Evolutionary conservation across 2,113 vertebrate species (phyloP).

Genomic region (Eptatretus burgeri): DNA sequence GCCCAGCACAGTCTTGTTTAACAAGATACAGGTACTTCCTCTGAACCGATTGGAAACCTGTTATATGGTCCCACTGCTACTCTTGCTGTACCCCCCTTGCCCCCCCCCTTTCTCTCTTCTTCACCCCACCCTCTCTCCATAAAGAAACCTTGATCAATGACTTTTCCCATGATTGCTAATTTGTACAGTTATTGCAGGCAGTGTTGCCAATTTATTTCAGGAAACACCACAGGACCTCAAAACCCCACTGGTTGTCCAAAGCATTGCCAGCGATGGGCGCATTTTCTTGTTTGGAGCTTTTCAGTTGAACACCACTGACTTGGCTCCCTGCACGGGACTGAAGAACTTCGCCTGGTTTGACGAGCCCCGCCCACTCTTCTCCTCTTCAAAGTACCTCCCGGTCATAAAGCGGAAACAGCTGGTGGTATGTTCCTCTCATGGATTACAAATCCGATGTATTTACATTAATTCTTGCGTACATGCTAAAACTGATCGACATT

Average conservation of each 20-base stretch:
- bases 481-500: too few relatives aligned
- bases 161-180: background rate
- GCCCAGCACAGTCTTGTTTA: too few relatives aligned
- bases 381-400: constrained; percentile 27
- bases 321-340: constrained; percentile 23
- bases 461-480: too few relatives aligned
- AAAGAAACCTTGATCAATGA: background rate
- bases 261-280: constrained; percentile 33
- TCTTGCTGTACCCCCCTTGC: background rate
- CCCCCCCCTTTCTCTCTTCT: background rate
- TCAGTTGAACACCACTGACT: constrained; percentile 52
- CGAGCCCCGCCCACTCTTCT: constrained; percentile 28
- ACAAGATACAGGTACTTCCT: too few relatives aligned
- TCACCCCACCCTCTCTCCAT: background rate
- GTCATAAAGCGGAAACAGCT: constrained; percentile 35
- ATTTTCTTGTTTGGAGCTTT: constrained; percentile 45
- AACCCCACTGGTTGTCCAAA: constrained; percentile 35
- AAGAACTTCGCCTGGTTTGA: constrained; percentile 56
- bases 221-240: constrained; percentile 24
- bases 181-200: background rate
- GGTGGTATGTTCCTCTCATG: constrained; percentile 19
- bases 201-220: constrained; percentile 14
- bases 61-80: background rate
- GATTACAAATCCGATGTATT: too few relatives aligned
- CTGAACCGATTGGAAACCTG: too few relatives aligned